Evolutionary conservation across 1,140 invertebrate genomes (phyloP), one percentile per base, ranked within the genome.

Genomic region (Sycophaga agraensis): DNA sequence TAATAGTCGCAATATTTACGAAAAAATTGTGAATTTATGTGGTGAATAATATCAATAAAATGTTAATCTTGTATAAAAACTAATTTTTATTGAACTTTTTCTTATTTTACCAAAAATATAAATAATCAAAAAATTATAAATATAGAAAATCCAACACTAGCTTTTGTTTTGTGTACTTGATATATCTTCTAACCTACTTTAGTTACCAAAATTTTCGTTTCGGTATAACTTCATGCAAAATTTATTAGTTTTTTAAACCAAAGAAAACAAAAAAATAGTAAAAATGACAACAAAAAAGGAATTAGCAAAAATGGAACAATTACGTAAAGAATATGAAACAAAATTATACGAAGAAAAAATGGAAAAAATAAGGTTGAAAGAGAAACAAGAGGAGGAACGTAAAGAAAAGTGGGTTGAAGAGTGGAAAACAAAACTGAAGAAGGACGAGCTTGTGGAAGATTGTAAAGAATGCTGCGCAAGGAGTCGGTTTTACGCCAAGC

Each of bases 321-420:
- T n/a, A n/a, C n/a, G n/a, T n/a, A n/a, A 14, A 58, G 28, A 48
- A 57, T 3, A 45, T 12, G 16, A 54, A 39, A 14, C 21, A 48
- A 6, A 48, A 31, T 22, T 19, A 39, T 45, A 2, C 43, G 1
- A 11, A 11, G 21, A 3, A 48, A 28, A 48, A 28, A 48, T 16
- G 24, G 16, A 28, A 31, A 6, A 31, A 31, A 11, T 11, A 11
- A 4, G 28, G 28, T 11, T 4, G 28, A 14, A 8, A 19, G 46
- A 49, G 4, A 19, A 19, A 1, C 31, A 59, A n/a, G 40, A 31
- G 12, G 61, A 64, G 4, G 63, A 64, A 42, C 46, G 66, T 17
- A 24, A 59, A 1, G 40, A 51, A 8, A 42, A 63, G 17, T 72
- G 70, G 70, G 65, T 66, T 39, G 59, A 70, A 8, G 43, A 39